Evolutionary conservation across 2,888 invertebrate genomes (phyloP).

Genomic region (Drosophila hawaiiensis): DNA sequence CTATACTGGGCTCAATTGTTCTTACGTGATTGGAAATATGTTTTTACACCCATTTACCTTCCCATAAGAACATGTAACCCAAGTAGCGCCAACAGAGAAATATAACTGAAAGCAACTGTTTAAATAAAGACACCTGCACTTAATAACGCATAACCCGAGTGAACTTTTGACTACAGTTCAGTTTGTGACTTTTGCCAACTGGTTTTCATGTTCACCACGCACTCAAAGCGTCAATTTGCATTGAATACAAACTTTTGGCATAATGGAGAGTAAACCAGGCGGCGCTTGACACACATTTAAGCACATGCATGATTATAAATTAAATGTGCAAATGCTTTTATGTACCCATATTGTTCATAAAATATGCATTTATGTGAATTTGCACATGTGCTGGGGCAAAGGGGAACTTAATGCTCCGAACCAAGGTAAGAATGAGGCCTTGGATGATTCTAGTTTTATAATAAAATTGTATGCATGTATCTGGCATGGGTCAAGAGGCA

Average conservation of each 20-base stretch:
- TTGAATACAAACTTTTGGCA: slow-evolving; percentile 11
- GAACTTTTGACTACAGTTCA: slow-evolving; percentile 11
- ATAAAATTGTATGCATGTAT: slow-evolving; percentile 2
- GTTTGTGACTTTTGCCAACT: not conserved
- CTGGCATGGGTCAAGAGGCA: slow-evolving; percentile 38
- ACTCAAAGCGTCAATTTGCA: slow-evolving; percentile 17
- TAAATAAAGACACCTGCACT: not conserved
- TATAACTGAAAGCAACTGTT: not conserved
- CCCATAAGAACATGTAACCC: not conserved
- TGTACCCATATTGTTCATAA: not conserved
- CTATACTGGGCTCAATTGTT: not conserved
- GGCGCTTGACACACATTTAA: slow-evolving; percentile 13
- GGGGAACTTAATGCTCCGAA: not conserved
- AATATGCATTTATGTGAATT: not conserved
- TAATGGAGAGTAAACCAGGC: not conserved
- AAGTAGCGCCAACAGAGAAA: not conserved
- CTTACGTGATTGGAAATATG: not conserved
- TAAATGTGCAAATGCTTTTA: not conserved
- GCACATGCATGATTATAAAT: not conserved
- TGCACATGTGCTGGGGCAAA: not conserved
- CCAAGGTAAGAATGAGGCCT: slow-evolving; percentile 48
- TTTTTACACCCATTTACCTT: not conserved
- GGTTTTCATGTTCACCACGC: slow-evolving; percentile 11
- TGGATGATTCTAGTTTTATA: slow-evolving; percentile 38
- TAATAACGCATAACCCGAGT: not conserved